Conservation (phyloP, 2,888 invertebrate genomes). For the Acanthococcus lagerstroemiae region DNA sequence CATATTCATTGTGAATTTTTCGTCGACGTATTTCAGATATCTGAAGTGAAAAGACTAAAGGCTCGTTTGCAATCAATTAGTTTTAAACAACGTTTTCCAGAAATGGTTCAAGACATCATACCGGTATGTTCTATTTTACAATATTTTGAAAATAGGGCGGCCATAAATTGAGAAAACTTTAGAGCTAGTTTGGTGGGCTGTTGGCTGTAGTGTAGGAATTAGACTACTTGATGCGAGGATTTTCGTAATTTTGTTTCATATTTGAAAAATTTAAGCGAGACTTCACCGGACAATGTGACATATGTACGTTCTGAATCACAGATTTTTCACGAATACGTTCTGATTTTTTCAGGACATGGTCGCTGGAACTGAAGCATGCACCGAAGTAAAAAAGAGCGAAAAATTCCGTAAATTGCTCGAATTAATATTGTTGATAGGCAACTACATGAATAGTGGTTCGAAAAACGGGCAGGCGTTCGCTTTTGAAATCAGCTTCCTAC, state of each 20-base stretch:
- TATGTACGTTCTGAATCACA: no score
- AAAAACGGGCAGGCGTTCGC: slow-evolving; percentile 89
- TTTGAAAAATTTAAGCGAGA: no score
- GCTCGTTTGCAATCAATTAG: slow-evolving; percentile 80
- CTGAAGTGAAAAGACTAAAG: slow-evolving; percentile 74
- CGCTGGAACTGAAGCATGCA: slow-evolving; percentile 88
- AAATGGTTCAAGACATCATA: slow-evolving; percentile 76
- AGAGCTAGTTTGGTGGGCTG: no score
- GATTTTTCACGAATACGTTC: background rate
- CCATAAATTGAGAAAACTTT: background rate
- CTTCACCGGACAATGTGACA: no score
- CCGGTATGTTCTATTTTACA: slow-evolving; percentile 49
- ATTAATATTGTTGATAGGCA: slow-evolving; percentile 79
- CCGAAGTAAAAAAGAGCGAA: slow-evolving; percentile 77
- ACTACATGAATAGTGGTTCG: slow-evolving; percentile 94
- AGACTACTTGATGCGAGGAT: no score
- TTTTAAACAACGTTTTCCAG: slow-evolving; percentile 77
- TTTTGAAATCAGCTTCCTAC: slow-evolving; percentile 90
- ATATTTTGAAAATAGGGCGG: background rate
- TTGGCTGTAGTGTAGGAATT: no score
- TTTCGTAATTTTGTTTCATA: no score
- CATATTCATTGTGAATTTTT: slow-evolving; percentile 20
- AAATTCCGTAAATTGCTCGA: slow-evolving; percentile 87
- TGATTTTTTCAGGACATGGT: slow-evolving; percentile 58
- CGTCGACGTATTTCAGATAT: slow-evolving; percentile 48